Percentiles rank a stretch among this genome's conserved stretches.
These are phyloP conservation scores for Eremophila alpestris DNA, from an alignment of 2,797 vertebrate genomes.

Conservation along the genomic window DNA sequence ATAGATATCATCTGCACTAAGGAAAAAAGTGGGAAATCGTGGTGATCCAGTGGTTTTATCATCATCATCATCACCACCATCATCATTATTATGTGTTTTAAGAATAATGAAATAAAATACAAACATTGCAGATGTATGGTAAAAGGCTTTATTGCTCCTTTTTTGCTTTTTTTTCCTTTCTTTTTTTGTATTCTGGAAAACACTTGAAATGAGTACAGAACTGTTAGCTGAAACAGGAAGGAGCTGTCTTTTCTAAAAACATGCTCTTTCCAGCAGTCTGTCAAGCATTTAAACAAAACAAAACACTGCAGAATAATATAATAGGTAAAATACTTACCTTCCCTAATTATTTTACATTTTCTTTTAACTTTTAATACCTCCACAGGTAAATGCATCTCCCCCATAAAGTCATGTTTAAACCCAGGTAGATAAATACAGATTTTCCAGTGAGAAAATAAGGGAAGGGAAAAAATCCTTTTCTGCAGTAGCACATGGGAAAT, in stretches of 20 bases:
- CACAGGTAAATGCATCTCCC: not conserved
- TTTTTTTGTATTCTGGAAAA: not conserved
- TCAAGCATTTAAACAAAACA: not conserved
- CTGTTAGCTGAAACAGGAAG: not conserved
- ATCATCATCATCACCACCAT: not conserved
- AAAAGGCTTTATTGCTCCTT: not conserved
- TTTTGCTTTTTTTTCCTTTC: not conserved
- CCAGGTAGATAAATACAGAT: not conserved
- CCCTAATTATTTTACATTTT: not conserved
- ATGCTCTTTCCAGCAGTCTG: not conserved
- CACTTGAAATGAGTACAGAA: not conserved
- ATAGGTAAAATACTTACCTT: not conserved
- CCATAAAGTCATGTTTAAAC: not conserved
- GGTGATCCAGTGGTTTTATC: not conserved
- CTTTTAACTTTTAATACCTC: not conserved
- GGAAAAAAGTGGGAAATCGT: not conserved
- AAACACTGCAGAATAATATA: not conserved
- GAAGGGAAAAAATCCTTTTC: not conserved
- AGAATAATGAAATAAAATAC: not conserved
- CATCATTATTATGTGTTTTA: not conserved
- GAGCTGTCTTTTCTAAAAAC: not conserved
- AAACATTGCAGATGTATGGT: not conserved
- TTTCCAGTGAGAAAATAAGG: not conserved
- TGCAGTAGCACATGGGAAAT: not conserved
- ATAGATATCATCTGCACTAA: not conserved